Percentiles rank a stretch among this genome's conserved stretches.
Conservation (phyloP, 2,888 invertebrate species). For the Trachelus troglodyta region DNA sequence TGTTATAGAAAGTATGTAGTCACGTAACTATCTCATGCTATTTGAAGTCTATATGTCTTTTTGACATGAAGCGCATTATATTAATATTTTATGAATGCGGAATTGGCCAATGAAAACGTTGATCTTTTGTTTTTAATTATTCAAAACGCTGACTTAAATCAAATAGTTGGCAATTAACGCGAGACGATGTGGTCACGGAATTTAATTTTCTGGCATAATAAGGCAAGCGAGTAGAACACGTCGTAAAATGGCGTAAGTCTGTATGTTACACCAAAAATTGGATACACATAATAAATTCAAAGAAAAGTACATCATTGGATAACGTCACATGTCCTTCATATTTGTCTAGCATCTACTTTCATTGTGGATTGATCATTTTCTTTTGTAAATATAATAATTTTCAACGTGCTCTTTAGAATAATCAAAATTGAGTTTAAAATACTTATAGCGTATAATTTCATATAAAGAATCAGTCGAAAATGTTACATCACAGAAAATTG, state of each 20-base stretch:
- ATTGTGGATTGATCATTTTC: no score
- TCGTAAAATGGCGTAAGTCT: background rate
- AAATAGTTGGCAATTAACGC: background rate
- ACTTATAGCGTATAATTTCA: background rate
- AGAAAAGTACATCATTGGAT: no score
- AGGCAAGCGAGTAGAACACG: background rate
- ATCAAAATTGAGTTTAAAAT: background rate
- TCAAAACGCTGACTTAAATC: background rate
- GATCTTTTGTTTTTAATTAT: background rate
- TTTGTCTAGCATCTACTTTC: no score
- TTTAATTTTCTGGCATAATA: background rate
- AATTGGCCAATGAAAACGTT: background rate
- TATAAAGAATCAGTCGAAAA: background rate
- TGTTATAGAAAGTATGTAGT: background rate
- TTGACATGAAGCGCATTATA: background rate
- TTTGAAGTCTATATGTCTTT: background rate
- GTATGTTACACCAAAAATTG: background rate
- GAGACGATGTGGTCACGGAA: background rate
- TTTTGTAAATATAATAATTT: background rate
- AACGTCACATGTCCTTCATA: no score
- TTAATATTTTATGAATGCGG: background rate
- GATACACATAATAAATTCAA: no score
- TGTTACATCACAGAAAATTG: background rate
- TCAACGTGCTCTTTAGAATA: background rate
- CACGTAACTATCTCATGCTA: background rate